Conservation (phyloP, 2,888 invertebrate genomes). For the Creontiades dilutus region DNA sequence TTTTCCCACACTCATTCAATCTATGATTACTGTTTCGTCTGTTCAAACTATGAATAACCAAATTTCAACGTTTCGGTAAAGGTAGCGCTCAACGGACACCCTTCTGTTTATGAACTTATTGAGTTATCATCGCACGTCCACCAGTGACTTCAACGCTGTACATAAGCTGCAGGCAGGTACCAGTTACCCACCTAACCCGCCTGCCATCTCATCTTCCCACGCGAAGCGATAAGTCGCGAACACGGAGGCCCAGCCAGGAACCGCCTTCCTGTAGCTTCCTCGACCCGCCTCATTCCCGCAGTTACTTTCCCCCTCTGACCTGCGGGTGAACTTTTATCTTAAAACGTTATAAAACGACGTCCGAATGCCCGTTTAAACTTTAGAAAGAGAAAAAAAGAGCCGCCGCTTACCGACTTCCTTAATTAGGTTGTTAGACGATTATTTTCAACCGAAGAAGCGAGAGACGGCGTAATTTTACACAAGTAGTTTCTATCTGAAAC, state of each 20-base stretch:
- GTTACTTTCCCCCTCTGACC: constrained; percentile 24
- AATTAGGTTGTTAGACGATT: neutral
- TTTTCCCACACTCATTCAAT: too few species aligned
- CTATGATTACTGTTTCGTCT: too few species aligned
- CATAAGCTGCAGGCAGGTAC: neutral
- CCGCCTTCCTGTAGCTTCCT: neutral
- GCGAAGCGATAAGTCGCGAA: neutral
- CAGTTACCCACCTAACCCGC: neutral
- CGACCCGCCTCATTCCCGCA: neutral
- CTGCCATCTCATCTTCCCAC: constrained; percentile 19
- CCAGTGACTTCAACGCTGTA: neutral
- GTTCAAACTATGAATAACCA: too few species aligned
- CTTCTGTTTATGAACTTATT: too few species aligned
- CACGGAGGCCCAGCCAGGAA: neutral
- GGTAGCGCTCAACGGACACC: too few species aligned
- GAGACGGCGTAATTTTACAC: too few species aligned
- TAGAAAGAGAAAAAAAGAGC: neutral
- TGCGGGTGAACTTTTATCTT: constrained; percentile 4
- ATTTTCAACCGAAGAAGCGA: neutral
- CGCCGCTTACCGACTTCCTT: neutral
- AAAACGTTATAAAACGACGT: neutral
- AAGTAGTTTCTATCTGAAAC: too few species aligned
- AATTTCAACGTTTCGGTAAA: too few species aligned
- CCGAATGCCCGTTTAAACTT: constrained; percentile 8
- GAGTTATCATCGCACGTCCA: neutral